Conservation (phyloP, 2,888 invertebrate species). For the Papilio gigon region DNA sequence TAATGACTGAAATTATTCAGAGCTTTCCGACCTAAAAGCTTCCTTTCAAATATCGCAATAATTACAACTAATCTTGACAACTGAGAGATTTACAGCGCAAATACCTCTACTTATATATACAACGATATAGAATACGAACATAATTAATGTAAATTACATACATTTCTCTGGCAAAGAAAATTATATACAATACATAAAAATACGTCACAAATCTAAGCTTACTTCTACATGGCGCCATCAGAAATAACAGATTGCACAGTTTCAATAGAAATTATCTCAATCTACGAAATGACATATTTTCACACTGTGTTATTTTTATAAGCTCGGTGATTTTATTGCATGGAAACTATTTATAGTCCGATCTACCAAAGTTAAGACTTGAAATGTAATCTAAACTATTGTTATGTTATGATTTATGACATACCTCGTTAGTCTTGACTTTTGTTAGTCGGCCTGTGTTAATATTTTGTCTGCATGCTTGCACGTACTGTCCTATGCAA, state of each 20-base stretch:
- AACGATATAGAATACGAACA: background rate
- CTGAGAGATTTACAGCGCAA: background rate
- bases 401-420: too few relatives aligned
- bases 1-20: conserved; percentile 11
- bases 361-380: background rate
- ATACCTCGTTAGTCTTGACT: too few relatives aligned
- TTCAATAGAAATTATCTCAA: background rate
- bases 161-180: background rate
- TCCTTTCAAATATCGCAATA: background rate
- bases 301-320: background rate
- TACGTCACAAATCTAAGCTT: background rate
- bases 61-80: conserved; percentile 13
- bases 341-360: background rate
- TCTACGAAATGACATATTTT: background rate
- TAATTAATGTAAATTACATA: background rate
- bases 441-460: background rate
- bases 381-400: background rate
- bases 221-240: background rate
- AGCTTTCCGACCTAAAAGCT: conserved; percentile 3
- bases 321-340: background rate
- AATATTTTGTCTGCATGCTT: background rate
- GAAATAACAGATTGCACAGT: background rate
- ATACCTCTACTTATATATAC: background rate
- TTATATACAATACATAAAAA: background rate
- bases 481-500: background rate